phyloP scores from a whole-genome alignment of 2,888 invertebrate species.

The Heliconius erato region DNA sequence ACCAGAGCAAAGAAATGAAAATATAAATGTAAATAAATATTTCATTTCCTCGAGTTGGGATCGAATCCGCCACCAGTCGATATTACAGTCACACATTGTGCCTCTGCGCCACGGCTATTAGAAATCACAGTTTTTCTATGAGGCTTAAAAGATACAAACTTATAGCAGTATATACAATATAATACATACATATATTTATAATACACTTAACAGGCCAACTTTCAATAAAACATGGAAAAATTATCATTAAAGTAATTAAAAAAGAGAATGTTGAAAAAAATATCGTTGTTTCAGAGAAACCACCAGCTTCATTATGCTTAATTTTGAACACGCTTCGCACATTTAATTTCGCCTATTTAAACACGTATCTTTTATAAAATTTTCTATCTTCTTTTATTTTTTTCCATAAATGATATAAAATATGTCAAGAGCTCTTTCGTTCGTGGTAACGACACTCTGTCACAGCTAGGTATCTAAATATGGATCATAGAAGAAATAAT shows the following conservation, averaged over 20 bases:
- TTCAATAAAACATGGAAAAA: background rate
- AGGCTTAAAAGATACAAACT: too few species aligned
- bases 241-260: background rate
- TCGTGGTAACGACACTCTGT: conserved; percentile 48
- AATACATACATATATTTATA: background rate
- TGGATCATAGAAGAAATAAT: conserved; percentile 29
- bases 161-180: too few species aligned
- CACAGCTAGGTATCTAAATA: conserved; percentile 42
- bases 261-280: conserved; percentile 2
- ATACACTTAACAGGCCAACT: background rate
- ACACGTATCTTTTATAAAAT: conserved; percentile 29
- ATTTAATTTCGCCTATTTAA: conserved; percentile 14
- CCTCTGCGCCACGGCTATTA: too few species aligned
- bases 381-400: conserved; percentile 37
- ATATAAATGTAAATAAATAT: too few species aligned
- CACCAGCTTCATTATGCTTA: conserved; percentile 8
- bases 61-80: too few species aligned
- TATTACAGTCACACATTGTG: too few species aligned
- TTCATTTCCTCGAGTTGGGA: too few species aligned
- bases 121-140: too few species aligned
- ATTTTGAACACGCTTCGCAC: conserved; percentile 11
- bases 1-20: too few species aligned
- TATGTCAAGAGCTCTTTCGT: conserved; percentile 48
- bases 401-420: conserved; percentile 51
- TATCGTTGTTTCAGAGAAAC: background rate